Percentiles rank a stretch among this genome's conserved stretches.
These are phyloP conservation scores for Thamnaconus septentrionalis DNA, from an alignment of 2,113 vertebrate species.

Conservation along the genomic window DNA sequence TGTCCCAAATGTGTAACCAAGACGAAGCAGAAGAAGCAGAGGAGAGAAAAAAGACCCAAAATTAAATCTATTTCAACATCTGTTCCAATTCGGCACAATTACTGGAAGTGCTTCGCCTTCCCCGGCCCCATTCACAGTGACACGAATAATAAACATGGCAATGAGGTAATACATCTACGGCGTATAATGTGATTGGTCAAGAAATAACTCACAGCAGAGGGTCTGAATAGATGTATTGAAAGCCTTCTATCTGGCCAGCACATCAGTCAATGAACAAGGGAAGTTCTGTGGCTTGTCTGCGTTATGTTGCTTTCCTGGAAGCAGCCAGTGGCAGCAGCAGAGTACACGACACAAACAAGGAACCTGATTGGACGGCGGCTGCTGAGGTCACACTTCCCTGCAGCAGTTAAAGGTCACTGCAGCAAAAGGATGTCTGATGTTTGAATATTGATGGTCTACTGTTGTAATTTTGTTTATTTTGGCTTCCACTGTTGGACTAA, in stretches of 20 bases:
- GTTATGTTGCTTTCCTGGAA: conserved; percentile 25
- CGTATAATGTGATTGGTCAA: conserved; percentile 8
- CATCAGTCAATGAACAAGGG: conserved; percentile 11
- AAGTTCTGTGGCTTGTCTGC: conserved; percentile 20
- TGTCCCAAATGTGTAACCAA: neutral
- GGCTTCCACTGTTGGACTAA: too few species aligned
- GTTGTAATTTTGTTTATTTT: too few species aligned
- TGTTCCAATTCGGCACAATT: conserved; percentile 56
- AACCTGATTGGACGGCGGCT: too few species aligned
- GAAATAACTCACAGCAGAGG: conserved; percentile 7
- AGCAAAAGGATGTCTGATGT: too few species aligned
- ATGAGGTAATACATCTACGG: conserved; percentile 39
- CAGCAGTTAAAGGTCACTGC: neutral
- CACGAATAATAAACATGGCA: conserved; percentile 59
- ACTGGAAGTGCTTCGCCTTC: conserved; percentile 60
- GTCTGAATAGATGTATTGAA: conserved; percentile 21
- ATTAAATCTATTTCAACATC: conserved; percentile 40
- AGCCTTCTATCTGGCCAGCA: conserved; percentile 2
- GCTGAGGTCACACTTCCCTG: too few species aligned
- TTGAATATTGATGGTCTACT: too few species aligned
- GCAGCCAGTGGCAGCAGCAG: neutral
- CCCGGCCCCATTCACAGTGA: conserved; percentile 40
- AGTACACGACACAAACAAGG: neutral
- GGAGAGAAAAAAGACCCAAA: conserved; percentile 11
- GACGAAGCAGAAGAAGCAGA: conserved; percentile 6